Percentiles rank a stretch among this genome's conserved stretches.
Conservation (phyloP, 2,113 vertebrate species). For the Engraulis encrasicolus region DNA sequence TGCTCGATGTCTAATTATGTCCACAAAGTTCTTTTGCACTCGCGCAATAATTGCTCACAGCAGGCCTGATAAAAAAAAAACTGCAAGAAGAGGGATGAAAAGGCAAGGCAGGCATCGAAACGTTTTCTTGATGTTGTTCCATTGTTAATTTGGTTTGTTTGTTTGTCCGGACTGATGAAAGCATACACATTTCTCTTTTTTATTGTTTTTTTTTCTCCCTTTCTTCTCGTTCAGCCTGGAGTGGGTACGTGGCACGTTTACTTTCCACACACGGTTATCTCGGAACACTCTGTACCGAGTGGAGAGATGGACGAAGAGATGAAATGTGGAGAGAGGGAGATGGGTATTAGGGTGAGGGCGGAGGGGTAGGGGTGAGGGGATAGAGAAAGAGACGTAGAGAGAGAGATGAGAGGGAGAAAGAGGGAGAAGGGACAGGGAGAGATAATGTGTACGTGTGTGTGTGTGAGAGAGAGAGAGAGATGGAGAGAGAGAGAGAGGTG, state of each 20-base stretch:
- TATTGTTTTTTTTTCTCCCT: too few relatives aligned
- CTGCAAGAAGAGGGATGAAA: background rate
- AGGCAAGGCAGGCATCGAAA: background rate
- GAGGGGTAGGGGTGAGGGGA: background rate
- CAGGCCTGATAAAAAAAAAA: conserved; percentile 12
- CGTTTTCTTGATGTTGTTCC: conserved; percentile 14
- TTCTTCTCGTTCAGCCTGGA: background rate
- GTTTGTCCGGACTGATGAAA: conserved; percentile 43
- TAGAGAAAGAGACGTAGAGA: background rate
- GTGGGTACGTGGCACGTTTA: background rate
- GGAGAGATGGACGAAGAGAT: conserved; percentile 19
- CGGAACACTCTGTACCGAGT: background rate
- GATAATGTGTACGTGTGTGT: too few relatives aligned
- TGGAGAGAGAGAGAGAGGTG: background rate
- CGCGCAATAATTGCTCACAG: conserved; percentile 45
- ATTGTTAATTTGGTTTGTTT: conserved; percentile 39
- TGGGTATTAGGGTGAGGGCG: background rate
- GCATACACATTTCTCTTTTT: background rate
- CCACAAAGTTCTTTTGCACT: conserved; percentile 20
- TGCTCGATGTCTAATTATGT: background rate
- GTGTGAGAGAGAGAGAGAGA: conserved; percentile 12
- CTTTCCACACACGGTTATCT: background rate
- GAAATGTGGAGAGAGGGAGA: conserved; percentile 19
- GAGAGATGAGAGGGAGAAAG: background rate
- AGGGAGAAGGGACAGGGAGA: conserved; percentile 7